These are phyloP conservation scores for Heterohyrax brucei DNA, from an alignment of 2,797 vertebrate species.

Conservation along the genomic window DNA sequence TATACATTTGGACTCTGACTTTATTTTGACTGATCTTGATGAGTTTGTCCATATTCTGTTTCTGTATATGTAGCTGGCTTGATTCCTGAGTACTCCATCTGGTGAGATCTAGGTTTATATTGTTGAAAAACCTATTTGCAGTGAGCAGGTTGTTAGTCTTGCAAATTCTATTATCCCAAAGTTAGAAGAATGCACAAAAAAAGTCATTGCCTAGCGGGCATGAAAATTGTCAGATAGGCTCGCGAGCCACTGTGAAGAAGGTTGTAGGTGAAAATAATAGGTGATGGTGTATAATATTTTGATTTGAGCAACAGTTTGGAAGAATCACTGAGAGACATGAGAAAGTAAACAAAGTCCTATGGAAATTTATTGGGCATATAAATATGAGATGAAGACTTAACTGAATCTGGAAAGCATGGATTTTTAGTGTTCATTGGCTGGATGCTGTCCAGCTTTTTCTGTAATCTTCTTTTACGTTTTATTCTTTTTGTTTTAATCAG, in stretches of 20 bases:
- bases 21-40: too few relatives aligned
- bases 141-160: too few relatives aligned
- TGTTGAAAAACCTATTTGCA: too few relatives aligned
- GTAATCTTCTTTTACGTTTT: neutral
- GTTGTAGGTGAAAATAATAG: neutral
- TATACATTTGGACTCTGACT: too few relatives aligned
- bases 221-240: neutral
- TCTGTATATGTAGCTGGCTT: too few relatives aligned
- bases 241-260: neutral
- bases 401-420: neutral
- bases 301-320: neutral
- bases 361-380: neutral
- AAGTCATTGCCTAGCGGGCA: neutral
- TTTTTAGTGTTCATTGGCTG: neutral
- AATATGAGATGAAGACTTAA: neutral
- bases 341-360: neutral
- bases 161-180: neutral
- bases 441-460: neutral
- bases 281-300: neutral
- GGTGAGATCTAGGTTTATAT: too few relatives aligned
- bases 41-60: too few relatives aligned
- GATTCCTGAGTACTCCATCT: too few relatives aligned
- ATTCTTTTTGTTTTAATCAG: neutral
- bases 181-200: neutral
- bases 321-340: neutral